phyloP scores from a whole-genome alignment of 1,140 invertebrate genomes.

The Ceratina calcarata region DNA sequence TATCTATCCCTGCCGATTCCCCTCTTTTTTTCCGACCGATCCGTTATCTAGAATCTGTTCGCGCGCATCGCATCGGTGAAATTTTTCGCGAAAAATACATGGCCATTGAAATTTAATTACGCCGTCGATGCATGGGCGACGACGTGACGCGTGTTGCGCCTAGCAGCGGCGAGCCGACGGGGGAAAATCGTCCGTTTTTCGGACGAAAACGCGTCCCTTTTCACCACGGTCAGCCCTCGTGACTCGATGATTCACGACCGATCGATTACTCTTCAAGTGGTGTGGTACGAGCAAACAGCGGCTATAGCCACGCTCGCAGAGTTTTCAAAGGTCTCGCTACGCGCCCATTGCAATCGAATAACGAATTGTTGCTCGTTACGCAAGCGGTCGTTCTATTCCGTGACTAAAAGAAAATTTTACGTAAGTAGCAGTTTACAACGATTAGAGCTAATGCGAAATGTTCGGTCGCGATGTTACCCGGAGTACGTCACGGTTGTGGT shows the following conservation, averaged over 20 bases:
- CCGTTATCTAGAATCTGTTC: slow-evolving; percentile 12
- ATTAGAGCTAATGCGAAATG: slow-evolving; percentile 3
- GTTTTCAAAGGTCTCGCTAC: background rate
- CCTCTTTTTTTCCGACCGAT: background rate
- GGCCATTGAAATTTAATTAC: slow-evolving; percentile 27
- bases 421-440: slow-evolving; percentile 8
- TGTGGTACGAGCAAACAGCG: background rate
- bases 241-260: slow-evolving; percentile 14
- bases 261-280: background rate
- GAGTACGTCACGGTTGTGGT: background rate
- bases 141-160: slow-evolving; percentile 9
- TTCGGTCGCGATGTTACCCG: background rate
- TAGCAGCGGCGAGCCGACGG: too few species aligned
- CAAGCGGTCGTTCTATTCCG: background rate
- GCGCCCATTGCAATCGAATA: background rate
- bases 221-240: background rate
- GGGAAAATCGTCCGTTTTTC: slow-evolving; percentile 2
- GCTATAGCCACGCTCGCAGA: background rate
- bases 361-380: slow-evolving; percentile 14
- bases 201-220: background rate
- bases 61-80: background rate
- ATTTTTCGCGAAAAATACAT: background rate
- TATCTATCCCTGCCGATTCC: too few species aligned
- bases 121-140: too few species aligned
- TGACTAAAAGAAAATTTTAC: slow-evolving; percentile 22